phyloP scores from a whole-genome alignment of 2,888 invertebrate species.

The Hedychridium roseum region DNA sequence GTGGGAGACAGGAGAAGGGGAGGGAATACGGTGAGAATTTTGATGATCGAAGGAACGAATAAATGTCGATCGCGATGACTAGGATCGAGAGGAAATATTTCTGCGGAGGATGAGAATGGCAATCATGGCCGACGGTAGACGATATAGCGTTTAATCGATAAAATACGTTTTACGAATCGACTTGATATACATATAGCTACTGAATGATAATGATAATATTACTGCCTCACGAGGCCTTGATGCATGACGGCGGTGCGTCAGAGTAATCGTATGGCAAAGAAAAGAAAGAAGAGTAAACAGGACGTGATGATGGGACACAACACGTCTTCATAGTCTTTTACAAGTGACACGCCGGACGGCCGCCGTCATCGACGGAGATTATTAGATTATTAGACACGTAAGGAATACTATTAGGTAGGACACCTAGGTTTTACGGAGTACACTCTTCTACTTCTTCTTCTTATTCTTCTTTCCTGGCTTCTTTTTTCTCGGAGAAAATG shows the following conservation, averaged over 20 bases:
- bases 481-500: too few species aligned
- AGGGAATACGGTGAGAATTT: too few species aligned
- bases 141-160: conserved; percentile 30
- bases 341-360: conserved; percentile 27
- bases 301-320: too few species aligned
- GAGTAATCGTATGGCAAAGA: conserved; percentile 1
- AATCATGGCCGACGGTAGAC: conserved; percentile 18
- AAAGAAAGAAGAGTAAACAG: background rate
- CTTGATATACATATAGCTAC: conserved; percentile 48
- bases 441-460: too few species aligned
- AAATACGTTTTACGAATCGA: conserved; percentile 43
- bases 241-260: conserved; percentile 47
- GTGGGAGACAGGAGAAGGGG: background rate
- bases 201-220: conserved; percentile 51
- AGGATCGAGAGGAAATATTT: conserved; percentile 7
- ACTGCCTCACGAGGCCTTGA: conserved; percentile 63
- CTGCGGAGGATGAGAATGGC: conserved; percentile 6
- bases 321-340: too few species aligned
- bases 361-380: conserved; percentile 59
- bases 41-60: too few species aligned
- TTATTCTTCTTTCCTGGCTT: too few species aligned
- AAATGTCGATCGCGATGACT: conserved; percentile 11
- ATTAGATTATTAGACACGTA: conserved; percentile 53
- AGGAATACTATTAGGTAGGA: conserved; percentile 40
- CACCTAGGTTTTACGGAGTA: conserved; percentile 32